Evolutionary conservation across 2,888 invertebrate genomes (phyloP).

Genomic region (Philhelius pedissequus): DNA sequence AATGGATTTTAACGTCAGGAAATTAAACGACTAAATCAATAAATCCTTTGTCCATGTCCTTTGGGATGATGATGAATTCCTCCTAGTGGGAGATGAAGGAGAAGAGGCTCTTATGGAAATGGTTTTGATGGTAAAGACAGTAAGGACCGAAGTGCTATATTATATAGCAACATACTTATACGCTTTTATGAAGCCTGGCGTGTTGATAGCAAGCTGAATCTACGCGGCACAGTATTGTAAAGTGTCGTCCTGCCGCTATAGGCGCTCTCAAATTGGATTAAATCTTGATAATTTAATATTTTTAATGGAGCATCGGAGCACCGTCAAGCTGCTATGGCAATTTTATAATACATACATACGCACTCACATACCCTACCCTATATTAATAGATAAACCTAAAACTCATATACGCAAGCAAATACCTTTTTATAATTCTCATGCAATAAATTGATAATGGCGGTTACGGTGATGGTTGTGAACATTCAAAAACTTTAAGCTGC

Average conservation of each 20-base stretch:
- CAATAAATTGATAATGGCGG: conserved; percentile 58
- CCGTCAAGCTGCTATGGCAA: conserved; percentile 47
- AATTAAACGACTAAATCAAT: conserved; percentile 72
- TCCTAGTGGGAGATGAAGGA: conserved; percentile 17
- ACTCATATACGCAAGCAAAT: background rate
- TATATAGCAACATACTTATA: no score
- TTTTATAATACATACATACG: conserved; percentile 47
- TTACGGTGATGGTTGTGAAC: conserved; percentile 47
- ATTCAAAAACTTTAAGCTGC: conserved; percentile 30
- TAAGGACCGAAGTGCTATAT: background rate
- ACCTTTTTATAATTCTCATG: conserved; percentile 7
- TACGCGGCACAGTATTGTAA: conserved; percentile 39
- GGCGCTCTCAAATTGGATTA: conserved; percentile 70
- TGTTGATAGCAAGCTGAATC: conserved; percentile 1
- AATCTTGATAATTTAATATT: conserved; percentile 71
- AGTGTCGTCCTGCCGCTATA: conserved; percentile 39
- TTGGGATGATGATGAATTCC: conserved; percentile 58
- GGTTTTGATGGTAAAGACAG: background rate
- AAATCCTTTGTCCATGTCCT: conserved; percentile 69
- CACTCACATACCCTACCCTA: background rate
- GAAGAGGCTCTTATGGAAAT: background rate
- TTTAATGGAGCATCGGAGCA: conserved; percentile 68
- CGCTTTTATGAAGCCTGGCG: conserved; percentile 6
- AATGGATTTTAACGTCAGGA: conserved; percentile 72
- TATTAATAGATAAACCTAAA: background rate